Conservation (phyloP, 2,797 vertebrate genomes). For the Pempheris klunzingeri region DNA sequence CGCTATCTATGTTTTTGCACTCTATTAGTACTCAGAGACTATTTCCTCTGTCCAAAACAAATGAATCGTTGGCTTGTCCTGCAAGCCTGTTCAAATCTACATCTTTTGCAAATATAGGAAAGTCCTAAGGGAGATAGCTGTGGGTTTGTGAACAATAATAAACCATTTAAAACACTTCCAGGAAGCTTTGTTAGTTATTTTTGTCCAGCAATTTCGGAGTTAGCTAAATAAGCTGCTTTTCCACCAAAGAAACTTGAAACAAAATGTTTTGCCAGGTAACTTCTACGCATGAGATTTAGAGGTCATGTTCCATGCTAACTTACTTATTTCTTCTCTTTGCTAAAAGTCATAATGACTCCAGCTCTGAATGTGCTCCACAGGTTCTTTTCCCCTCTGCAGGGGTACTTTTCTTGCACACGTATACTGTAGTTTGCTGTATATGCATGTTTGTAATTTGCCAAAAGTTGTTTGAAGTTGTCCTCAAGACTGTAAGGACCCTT, state of each 20-base stretch:
- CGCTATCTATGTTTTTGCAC: constrained; percentile 63
- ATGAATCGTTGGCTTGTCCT: constrained; percentile 28
- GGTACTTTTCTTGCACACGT: constrained; percentile 50
- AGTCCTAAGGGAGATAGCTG: constrained; percentile 14
- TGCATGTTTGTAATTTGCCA: constrained; percentile 59
- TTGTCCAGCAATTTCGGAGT: constrained; percentile 20
- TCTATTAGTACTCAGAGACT: too few species aligned
- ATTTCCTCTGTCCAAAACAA: constrained; percentile 34
- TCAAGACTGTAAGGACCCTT: constrained; percentile 48
- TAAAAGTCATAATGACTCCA: constrained; percentile 36
- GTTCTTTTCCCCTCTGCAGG: constrained; percentile 17
- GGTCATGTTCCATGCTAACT: constrained; percentile 39
- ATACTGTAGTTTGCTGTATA: constrained; percentile 53
- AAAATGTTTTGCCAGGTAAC: constrained; percentile 27
- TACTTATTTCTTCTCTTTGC: constrained; percentile 51
- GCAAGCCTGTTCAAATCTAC: constrained; percentile 15
- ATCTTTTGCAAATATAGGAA: constrained; percentile 27
- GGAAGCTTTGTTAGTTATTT: constrained; percentile 26
- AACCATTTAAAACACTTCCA: constrained; percentile 37
- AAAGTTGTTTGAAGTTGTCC: constrained; percentile 53
- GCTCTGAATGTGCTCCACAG: constrained; percentile 59
- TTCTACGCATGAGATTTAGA: constrained; percentile 32
- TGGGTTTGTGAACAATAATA: constrained; percentile 24
- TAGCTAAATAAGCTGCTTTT: constrained; percentile 53
- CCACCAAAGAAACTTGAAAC: constrained; percentile 74